A percentile compares a stretch with the other conserved stretches of the same genome.
Conservation (phyloP, 2,888 invertebrate species). For the Xestia sexstrigata region DNA sequence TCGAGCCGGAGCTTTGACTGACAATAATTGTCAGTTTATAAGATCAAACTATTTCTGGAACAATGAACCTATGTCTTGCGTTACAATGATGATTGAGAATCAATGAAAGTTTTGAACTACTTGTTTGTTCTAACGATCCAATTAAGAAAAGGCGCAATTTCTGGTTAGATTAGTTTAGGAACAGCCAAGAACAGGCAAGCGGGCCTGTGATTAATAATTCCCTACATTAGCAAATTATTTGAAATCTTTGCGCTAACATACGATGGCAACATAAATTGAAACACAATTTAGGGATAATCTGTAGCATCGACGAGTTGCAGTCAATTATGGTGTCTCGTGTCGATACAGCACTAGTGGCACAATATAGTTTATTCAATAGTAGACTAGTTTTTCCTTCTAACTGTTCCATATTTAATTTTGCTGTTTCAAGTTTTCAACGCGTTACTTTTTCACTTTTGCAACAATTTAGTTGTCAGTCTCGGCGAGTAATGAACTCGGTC, state of each 20-base stretch:
- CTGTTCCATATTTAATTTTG: neutral
- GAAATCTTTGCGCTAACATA: neutral
- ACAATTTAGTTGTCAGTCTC: conserved; percentile 49
- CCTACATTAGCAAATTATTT: neutral
- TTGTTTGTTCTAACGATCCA: neutral
- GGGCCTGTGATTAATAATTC: neutral
- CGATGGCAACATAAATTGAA: neutral
- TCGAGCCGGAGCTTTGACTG: neutral
- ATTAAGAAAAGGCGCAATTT: neutral
- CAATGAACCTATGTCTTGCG: neutral
- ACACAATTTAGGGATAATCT: neutral
- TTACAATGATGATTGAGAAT: conserved; percentile 9
- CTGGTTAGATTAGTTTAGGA: neutral
- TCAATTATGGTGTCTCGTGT: neutral
- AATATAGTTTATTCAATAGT: neutral
- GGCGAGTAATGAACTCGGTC: conserved; percentile 41
- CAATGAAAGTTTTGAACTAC: conserved; percentile 19
- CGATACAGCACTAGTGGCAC: too few species aligned
- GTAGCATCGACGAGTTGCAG: neutral
- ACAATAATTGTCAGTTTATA: conserved; percentile 43
- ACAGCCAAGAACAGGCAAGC: neutral
- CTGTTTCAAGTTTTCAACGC: neutral
- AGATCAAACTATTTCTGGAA: conserved; percentile 29
- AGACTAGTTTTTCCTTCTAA: neutral
- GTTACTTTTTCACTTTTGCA: conserved; percentile 51